Conservation (phyloP, 2,797 vertebrate genomes). For the Clarias platycephalus region DNA sequence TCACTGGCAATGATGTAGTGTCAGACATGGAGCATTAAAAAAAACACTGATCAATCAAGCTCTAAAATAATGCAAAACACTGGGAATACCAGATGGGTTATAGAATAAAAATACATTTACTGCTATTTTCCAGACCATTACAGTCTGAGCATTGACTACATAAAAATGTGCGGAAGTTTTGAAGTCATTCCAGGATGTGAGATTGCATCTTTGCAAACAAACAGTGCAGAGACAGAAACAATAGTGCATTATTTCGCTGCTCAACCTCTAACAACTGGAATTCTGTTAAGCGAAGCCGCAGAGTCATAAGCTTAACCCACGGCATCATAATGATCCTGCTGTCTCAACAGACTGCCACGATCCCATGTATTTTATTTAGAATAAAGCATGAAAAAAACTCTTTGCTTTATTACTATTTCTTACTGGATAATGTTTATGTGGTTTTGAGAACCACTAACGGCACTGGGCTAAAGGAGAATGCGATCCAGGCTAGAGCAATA, state of each 20-base stretch:
- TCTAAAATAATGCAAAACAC: conserved; percentile 24
- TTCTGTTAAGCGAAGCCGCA: conserved; percentile 53
- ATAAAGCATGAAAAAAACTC: conserved; percentile 49
- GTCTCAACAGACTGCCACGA: conserved; percentile 33
- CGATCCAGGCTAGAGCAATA: conserved; percentile 43
- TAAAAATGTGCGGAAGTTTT: conserved; percentile 60
- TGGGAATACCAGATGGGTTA: conserved; percentile 41
- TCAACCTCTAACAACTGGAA: conserved; percentile 55
- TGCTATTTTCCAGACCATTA: conserved; percentile 61
- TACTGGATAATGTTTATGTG: conserved; percentile 53
- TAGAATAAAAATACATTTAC: conserved; percentile 57
- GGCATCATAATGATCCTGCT: conserved; percentile 48
- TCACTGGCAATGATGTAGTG: background rate
- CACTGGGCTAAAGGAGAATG: conserved; percentile 30
- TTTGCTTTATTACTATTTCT: conserved; percentile 47
- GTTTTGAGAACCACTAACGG: conserved; percentile 48
- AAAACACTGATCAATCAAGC: conserved; percentile 15
- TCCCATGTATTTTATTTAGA: conserved; percentile 54
- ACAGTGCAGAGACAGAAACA: conserved; percentile 55
- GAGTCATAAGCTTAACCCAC: conserved; percentile 51
- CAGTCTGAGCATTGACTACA: conserved; percentile 55
- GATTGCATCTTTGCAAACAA: conserved; percentile 60
- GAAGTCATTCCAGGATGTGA: conserved; percentile 59
- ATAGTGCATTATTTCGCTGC: conserved; percentile 60
- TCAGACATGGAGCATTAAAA: conserved; percentile 9